Conservation (phyloP, 2,888 invertebrate species). For the Romanomermis culicivorax region DNA sequence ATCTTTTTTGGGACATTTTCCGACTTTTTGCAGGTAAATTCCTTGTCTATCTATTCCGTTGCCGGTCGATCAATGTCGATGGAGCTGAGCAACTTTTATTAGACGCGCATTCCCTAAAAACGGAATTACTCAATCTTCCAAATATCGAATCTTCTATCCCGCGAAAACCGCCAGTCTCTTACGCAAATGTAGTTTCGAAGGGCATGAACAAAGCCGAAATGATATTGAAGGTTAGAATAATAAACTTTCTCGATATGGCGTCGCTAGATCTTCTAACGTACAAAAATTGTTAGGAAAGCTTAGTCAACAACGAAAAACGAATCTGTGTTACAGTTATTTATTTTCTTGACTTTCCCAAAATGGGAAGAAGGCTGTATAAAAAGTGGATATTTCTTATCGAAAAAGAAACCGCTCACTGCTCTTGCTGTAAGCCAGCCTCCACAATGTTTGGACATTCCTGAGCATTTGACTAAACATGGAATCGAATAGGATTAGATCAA, state of each 20-base stretch:
- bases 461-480: too few species aligned
- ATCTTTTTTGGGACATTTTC: not conserved
- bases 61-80: constrained; percentile 62
- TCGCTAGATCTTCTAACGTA: not conserved
- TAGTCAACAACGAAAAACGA: too few species aligned
- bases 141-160: constrained; percentile 52
- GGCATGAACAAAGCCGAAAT: constrained; percentile 94
- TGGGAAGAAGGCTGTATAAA: too few species aligned
- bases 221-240: constrained; percentile 72
- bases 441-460: too few species aligned
- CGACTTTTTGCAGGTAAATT: too few species aligned
- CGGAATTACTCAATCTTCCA: constrained; percentile 75
- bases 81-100: constrained; percentile 83
- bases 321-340: not conserved
- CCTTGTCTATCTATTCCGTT: constrained; percentile 26
- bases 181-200: constrained; percentile 49
- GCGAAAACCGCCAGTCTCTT: constrained; percentile 31
- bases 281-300: not conserved
- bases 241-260: too few species aligned
- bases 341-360: too few species aligned
- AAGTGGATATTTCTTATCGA: too few species aligned
- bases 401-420: too few species aligned
- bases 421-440: too few species aligned
- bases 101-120: constrained; percentile 39
- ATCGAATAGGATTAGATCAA: too few species aligned